Conservation (phyloP, 2,797 vertebrate species). For the Cheirogaleus major region DNA sequence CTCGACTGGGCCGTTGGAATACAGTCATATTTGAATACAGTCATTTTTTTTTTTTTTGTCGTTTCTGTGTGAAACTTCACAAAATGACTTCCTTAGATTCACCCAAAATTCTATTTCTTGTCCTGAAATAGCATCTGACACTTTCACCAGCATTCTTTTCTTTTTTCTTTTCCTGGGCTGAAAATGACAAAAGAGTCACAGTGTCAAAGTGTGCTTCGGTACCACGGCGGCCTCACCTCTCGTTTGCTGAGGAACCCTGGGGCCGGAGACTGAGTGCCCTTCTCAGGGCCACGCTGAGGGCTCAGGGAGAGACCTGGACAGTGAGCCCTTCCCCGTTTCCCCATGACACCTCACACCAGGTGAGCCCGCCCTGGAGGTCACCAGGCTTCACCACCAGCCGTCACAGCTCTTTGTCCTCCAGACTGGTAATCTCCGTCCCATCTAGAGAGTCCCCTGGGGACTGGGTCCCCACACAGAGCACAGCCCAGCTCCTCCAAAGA, state of each 20-base stretch:
- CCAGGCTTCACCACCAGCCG: no score
- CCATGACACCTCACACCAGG: background rate
- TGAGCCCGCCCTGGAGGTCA: background rate
- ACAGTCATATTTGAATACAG: background rate
- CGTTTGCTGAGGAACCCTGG: background rate
- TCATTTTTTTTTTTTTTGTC: background rate
- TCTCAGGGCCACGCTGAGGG: background rate
- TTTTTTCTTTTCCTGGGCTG: background rate
- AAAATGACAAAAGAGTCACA: background rate
- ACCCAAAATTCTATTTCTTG: constrained; percentile 46
- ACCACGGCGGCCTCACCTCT: accelerated
- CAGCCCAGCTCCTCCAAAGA: background rate
- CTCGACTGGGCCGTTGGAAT: background rate
- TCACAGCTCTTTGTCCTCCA: background rate
- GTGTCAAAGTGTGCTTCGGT: background rate
- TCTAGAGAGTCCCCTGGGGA: background rate
- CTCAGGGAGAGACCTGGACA: background rate
- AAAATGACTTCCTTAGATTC: constrained; percentile 35
- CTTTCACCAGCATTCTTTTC: background rate
- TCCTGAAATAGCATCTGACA: constrained; percentile 53
- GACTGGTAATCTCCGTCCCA: accelerated
- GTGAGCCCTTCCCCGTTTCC: no score
- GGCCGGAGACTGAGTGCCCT: background rate
- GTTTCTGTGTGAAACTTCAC: constrained; percentile 35
- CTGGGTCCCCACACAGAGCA: no score